phyloP scores from a whole-genome alignment of 64 coral and sea anemone genomes.

The Montipora foliosa region DNA sequence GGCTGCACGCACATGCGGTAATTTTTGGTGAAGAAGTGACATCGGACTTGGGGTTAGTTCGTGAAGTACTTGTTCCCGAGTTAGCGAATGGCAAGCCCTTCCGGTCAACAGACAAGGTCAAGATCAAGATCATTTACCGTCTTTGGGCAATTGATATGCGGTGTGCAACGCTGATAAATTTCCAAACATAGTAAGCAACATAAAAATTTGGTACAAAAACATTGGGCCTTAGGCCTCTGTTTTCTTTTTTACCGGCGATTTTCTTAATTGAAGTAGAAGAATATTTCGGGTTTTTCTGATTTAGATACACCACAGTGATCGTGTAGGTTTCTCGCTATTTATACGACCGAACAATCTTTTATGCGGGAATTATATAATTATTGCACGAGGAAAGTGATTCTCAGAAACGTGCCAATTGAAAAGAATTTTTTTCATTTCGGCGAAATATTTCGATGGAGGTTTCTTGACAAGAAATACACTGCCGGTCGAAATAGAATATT shows the following conservation, averaged over 20 bases:
- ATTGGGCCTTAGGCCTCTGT: no score
- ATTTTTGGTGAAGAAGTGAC: background rate
- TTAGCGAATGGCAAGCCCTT: background rate
- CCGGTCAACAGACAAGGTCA: background rate
- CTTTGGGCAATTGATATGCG: background rate
- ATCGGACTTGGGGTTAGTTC: background rate
- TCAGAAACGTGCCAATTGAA: background rate
- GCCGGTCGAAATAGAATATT: background rate
- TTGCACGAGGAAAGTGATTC: slow-evolving; percentile 2
- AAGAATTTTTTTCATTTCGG: background rate
- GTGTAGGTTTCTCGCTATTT: background rate
- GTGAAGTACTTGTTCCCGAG: background rate
- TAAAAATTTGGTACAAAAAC: no score
- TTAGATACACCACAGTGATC: no score
- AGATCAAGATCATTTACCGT: background rate
- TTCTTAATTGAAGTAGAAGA: background rate
- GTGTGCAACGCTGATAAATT: background rate
- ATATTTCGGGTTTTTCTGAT: background rate
- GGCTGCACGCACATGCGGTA: no score
- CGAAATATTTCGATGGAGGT: no score
- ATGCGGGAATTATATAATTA: background rate
- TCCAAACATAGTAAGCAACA: no score
- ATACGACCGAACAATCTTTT: background rate
- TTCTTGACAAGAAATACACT: background rate
- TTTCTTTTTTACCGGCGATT: background rate